Conservation (phyloP, 2,888 invertebrate species). For the Masnerella sp. region DNA sequence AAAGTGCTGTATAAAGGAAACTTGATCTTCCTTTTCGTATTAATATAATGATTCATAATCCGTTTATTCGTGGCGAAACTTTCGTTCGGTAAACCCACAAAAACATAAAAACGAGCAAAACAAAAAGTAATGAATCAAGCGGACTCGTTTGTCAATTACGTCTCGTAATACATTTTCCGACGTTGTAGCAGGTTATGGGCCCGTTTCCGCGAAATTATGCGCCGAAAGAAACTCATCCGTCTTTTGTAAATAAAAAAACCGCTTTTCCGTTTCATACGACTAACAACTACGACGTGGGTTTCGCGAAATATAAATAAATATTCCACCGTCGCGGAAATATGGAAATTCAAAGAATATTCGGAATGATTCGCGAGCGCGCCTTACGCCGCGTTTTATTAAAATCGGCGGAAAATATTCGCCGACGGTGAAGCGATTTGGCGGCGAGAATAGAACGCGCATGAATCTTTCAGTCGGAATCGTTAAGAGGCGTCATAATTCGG, state of each 20-base stretch:
- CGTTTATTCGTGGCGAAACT: slow-evolving; percentile 49
- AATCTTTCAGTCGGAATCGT: slow-evolving; percentile 9
- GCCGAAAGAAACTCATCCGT: too few species aligned
- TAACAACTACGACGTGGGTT: too few species aligned
- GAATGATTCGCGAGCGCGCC: not conserved
- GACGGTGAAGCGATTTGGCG: not conserved
- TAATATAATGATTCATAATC: slow-evolving; percentile 56
- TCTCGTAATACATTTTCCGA: too few species aligned
- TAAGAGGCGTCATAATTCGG: slow-evolving; percentile 12
- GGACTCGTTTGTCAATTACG: too few species aligned
- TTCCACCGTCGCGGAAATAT: not conserved
- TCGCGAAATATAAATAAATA: too few species aligned
- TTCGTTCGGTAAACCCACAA: slow-evolving; percentile 36
- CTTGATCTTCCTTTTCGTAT: slow-evolving; percentile 56
- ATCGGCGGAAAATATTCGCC: slow-evolving; percentile 12
- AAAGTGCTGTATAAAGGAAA: slow-evolving; percentile 55
- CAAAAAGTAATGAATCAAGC: not conserved
- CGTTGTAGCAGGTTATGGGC: too few species aligned
- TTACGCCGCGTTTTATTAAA: slow-evolving; percentile 1
- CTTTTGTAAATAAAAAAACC: too few species aligned
- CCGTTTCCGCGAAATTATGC: too few species aligned
- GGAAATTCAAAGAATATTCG: not conserved
- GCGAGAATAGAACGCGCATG: not conserved
- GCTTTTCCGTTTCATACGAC: too few species aligned
- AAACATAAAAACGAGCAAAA: slow-evolving; percentile 2